Conservation (phyloP, 1,140 invertebrate species). For the Psix sp. region DNA sequence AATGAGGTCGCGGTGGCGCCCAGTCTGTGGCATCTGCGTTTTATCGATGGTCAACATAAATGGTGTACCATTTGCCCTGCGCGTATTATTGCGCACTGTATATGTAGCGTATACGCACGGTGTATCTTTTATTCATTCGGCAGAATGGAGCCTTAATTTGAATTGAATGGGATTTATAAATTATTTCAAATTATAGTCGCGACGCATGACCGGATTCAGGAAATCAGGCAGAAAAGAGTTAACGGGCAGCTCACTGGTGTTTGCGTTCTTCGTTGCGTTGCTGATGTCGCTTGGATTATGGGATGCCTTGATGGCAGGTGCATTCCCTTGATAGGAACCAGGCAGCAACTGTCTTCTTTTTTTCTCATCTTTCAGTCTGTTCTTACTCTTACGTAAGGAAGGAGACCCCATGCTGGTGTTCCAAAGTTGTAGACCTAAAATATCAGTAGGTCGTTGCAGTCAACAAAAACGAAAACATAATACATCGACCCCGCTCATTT, state of each 20-base stretch:
- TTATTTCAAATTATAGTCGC: slow-evolving; percentile 77
- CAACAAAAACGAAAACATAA: no score
- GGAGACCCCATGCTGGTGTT: slow-evolving; percentile 35
- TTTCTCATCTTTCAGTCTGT: slow-evolving; percentile 26
- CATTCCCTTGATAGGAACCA: slow-evolving; percentile 38
- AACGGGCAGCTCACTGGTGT: slow-evolving; percentile 34
- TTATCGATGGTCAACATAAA: slow-evolving; percentile 55
- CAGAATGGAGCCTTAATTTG: slow-evolving; percentile 76
- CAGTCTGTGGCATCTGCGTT: slow-evolving; percentile 49
- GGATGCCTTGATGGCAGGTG: slow-evolving; percentile 52
- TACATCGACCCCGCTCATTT: no score
- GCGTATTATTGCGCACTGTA: slow-evolving; percentile 63
- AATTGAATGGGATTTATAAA: slow-evolving; percentile 77
- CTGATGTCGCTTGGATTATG: slow-evolving; percentile 38
- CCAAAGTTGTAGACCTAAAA: slow-evolving; percentile 16
- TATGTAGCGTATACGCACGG: slow-evolving; percentile 46
- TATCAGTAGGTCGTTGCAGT: slow-evolving; percentile 32
- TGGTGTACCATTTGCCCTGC: slow-evolving; percentile 62
- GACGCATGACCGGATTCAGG: slow-evolving; percentile 69
- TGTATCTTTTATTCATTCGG: slow-evolving; percentile 77
- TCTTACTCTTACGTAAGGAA: slow-evolving; percentile 56
- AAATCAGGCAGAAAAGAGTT: slow-evolving; percentile 44
- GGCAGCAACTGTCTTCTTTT: slow-evolving; percentile 27
- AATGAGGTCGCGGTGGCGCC: slow-evolving; percentile 52
- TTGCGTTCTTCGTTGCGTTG: slow-evolving; percentile 28